These are phyloP conservation scores for Nasonia longicornis DNA, from an alignment of 1,140 invertebrate species.

Conservation along the genomic window DNA sequence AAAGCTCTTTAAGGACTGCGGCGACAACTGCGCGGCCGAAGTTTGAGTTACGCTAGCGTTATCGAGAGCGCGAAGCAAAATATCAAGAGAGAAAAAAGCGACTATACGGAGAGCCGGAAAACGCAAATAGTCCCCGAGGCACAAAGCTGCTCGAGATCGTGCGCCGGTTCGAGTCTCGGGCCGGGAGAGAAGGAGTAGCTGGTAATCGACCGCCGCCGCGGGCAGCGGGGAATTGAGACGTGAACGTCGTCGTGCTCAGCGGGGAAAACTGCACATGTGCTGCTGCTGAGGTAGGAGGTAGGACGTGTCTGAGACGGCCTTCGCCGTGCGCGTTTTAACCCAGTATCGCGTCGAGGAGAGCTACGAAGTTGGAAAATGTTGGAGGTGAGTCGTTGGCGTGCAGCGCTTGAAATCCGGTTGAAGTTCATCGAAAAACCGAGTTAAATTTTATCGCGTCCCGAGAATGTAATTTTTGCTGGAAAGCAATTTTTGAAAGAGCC, in stretches of 20 bases:
- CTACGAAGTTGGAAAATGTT: not conserved
- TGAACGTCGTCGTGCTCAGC: constrained; percentile 38
- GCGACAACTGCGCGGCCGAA: not conserved
- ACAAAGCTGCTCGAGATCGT: not conserved
- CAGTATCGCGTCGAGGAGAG: constrained; percentile 46
- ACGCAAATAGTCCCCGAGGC: constrained; percentile 3
- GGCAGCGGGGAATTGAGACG: constrained; percentile 52
- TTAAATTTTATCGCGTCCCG: too few species aligned
- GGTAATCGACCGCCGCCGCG: constrained; percentile 39
- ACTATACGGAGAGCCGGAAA: not conserved
- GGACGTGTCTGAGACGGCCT: not conserved
- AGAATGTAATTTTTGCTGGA: too few species aligned
- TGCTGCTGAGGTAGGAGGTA: not conserved
- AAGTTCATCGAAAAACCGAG: too few species aligned
- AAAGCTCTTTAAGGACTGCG: not conserved
- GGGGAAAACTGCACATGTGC: constrained; percentile 43
- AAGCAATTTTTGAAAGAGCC: too few species aligned
- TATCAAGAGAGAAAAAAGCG: constrained; percentile 2
- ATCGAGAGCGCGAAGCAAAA: not conserved
- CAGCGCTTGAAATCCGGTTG: too few species aligned
- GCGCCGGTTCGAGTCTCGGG: not conserved
- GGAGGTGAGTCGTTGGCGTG: not conserved
- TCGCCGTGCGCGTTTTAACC: constrained; percentile 51
- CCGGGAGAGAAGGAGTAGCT: constrained; percentile 33
- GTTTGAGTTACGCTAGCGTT: not conserved